These are phyloP conservation scores for Caretta caretta DNA, from an alignment of 2,113 vertebrate genomes.

Conservation along the genomic window DNA sequence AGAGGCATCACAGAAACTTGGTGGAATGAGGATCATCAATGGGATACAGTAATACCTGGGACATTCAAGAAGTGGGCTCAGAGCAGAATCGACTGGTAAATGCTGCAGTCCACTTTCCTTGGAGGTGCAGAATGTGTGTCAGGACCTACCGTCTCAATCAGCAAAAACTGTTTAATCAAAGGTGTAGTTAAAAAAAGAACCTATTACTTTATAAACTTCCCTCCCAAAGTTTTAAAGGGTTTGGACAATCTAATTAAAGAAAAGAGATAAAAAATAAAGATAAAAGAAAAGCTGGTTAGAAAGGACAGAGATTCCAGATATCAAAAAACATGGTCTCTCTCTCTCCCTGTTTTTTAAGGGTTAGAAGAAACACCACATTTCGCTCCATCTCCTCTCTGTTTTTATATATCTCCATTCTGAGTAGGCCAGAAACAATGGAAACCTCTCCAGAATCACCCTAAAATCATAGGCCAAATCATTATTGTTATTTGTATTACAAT, in stretches of 20 bases:
- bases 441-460: too few species aligned
- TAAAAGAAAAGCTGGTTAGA: neutral
- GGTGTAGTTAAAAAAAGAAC: neutral
- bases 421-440: neutral
- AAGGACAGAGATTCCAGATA: neutral
- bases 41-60: too few species aligned
- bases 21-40: too few species aligned
- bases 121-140: neutral
- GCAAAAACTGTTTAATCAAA: neutral
- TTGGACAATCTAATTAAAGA: constrained; percentile 21
- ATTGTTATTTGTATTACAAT: neutral
- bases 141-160: neutral
- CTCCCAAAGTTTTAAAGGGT: neutral
- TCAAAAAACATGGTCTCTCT: neutral
- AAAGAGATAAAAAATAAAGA: neutral
- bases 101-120: neutral
- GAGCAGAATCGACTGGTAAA: neutral
- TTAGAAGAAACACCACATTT: neutral
- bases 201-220: neutral
- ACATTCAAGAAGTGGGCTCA: neutral
- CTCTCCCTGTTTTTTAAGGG: neutral
- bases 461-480: neutral
- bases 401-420: neutral
- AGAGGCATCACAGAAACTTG: too few species aligned
- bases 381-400: neutral